phyloP scores from a whole-genome alignment of 2,797 vertebrate genomes.

The Liasis olivaceus region DNA sequence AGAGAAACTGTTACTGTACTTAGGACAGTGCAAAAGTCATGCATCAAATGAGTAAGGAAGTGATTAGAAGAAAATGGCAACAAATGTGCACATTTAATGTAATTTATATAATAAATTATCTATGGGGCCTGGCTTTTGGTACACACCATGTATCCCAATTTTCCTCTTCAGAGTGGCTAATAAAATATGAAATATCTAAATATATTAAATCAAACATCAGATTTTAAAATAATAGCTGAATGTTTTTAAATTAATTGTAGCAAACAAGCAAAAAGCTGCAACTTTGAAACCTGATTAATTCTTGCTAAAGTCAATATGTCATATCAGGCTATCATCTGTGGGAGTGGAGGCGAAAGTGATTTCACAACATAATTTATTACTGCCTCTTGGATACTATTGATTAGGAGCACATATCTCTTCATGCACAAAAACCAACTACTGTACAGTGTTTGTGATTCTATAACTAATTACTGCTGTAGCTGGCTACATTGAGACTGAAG shows the following conservation, averaged over 20 bases:
- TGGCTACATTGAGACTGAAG: neutral
- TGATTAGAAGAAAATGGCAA: too few relatives aligned
- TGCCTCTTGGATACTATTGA: neutral
- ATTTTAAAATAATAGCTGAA: neutral
- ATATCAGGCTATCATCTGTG: neutral
- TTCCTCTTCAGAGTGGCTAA: too few relatives aligned
- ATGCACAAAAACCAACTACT: neutral
- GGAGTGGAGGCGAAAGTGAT: neutral
- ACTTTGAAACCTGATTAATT: neutral
- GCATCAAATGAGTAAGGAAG: too few relatives aligned
- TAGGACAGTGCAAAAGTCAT: too few relatives aligned
- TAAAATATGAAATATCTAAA: neutral
- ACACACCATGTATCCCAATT: neutral
- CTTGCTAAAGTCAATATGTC: neutral
- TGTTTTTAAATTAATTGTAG: neutral
- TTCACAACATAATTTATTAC: neutral
- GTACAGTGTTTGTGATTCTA: neutral
- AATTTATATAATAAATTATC: too few relatives aligned
- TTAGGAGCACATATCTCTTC: neutral
- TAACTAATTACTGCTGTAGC: neutral
- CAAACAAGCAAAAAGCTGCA: neutral
- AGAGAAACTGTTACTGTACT: too few relatives aligned
- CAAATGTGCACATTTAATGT: too few relatives aligned
- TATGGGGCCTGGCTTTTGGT: too few relatives aligned
- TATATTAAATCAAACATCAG: neutral